Evolutionary conservation across 2,888 invertebrate species (phyloP), one percentile per base, ranked within the genome.

Genomic region (Rhagonycha lutea): DNA sequence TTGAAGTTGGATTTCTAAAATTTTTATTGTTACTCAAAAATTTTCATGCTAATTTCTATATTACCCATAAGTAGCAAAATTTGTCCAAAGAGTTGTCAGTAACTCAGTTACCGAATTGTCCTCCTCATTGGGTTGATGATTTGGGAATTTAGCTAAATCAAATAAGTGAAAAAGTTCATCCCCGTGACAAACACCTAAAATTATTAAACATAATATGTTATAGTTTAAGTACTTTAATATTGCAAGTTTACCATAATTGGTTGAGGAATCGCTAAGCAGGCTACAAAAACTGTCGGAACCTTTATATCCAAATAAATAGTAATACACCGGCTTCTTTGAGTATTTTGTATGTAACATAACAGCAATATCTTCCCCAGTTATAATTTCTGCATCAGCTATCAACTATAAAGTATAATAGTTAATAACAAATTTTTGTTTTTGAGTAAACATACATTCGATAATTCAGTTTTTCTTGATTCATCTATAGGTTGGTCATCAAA

Each of bases 111-210:
- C 89, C 81, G 89, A 86, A 10, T 90, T 83, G 82, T 94, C 94
- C 70, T 90, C 86, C 9, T 89, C 84, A 0, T 91, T 90, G 4
- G 92, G 87, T 7, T 90, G 87, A 1, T 90, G 89, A 28, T 90
- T 88, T 0, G 92, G 89, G 60, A 72, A 72, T 7, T 91, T 83
- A 61, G 86, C 86, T 74, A 90, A 90, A 0, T 89, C 90, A 69
- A 96, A 96, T 10, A 96, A 85, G 85, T 96, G 94, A 85, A 94
- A 94, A 70, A 96, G 87, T 78, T 96, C 96, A 82, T 96, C 96
- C 0, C 94, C 95, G 84, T 96, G 96, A 72, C 94, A 94, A 0
- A 94, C 93, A 71, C 95, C 94, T 93, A 83, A 9, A 70, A 61
- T 62, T 12, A 47, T 47, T 8, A n/a, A 47, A 47, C 0, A n/a